Evolutionary conservation across 2,113 vertebrate genomes (phyloP).

Genomic region (Apodemus sylvaticus): DNA sequence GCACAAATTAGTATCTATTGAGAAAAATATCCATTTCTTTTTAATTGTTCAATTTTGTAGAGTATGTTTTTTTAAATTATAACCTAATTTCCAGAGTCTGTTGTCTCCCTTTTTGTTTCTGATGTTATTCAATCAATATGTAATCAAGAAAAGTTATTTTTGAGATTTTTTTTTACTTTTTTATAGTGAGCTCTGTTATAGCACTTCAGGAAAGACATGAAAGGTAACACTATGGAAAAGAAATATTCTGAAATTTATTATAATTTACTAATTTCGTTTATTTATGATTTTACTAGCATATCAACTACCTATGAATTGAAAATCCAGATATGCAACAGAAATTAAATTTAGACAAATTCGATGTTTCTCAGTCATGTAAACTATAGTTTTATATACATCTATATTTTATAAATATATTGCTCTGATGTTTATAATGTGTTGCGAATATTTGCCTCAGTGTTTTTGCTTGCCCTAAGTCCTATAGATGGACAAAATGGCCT

Average conservation of each 20-base stretch:
- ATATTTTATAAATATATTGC: background rate
- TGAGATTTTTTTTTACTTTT: background rate
- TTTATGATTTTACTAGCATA: background rate
- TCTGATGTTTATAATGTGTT: background rate
- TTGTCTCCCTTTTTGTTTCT: background rate
- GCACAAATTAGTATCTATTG: background rate
- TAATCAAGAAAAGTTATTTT: slow-evolving; percentile 7
- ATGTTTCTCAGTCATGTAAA: background rate
- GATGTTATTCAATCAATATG: background rate
- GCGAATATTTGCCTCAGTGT: background rate
- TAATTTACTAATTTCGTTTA: background rate
- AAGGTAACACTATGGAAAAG: slow-evolving; percentile 1
- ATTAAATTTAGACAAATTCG: slow-evolving; percentile 1
- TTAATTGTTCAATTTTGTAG: background rate
- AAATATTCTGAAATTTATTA: background rate
- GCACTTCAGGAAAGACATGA: background rate
- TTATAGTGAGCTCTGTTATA: background rate
- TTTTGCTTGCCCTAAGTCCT: background rate
- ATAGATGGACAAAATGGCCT: background rate
- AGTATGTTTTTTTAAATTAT: background rate
- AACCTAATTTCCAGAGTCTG: background rate
- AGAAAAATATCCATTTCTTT: background rate
- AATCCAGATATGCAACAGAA: background rate
- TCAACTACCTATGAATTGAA: background rate
- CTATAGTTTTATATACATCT: background rate